Conservation (phyloP, 2,113 vertebrate species). For the Campylomormyrus numenius region DNA sequence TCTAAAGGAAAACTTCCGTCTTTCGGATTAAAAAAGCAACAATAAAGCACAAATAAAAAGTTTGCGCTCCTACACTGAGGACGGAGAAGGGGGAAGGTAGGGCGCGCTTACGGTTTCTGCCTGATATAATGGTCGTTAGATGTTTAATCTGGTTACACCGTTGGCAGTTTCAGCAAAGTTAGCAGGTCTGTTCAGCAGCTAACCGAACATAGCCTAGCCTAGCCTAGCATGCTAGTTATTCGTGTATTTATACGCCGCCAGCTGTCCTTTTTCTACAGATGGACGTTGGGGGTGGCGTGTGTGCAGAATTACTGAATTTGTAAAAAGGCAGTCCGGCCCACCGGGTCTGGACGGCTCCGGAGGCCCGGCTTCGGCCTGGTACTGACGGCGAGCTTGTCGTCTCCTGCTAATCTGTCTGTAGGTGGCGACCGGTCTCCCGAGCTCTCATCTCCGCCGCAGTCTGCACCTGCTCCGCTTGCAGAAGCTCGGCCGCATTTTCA, state of each 20-base stretch:
- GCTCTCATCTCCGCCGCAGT: neutral
- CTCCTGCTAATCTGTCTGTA: neutral
- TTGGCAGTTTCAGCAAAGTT: neutral
- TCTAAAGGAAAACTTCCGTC: slow-evolving; percentile 56
- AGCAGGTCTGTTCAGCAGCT: neutral
- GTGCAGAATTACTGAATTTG: neutral
- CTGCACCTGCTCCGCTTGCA: neutral
- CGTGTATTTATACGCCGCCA: neutral
- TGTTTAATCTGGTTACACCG: neutral
- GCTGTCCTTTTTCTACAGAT: neutral
- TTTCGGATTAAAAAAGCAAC: slow-evolving; percentile 37
- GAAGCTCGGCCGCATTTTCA: neutral
- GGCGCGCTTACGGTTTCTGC: neutral
- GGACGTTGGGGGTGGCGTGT: neutral
- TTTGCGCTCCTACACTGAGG: slow-evolving; percentile 7
- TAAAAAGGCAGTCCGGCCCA: neutral
- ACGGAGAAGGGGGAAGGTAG: slow-evolving; percentile 8
- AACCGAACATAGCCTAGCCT: neutral
- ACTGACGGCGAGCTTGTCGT: neutral
- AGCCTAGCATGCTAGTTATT: neutral
- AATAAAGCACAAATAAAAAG: slow-evolving; percentile 2
- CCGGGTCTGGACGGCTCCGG: neutral
- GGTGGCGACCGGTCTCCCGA: neutral
- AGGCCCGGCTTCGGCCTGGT: slow-evolving; percentile 11
- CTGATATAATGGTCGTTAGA: neutral